Conservation (phyloP, 2,888 invertebrate species). For the Stomorhina lunata region DNA sequence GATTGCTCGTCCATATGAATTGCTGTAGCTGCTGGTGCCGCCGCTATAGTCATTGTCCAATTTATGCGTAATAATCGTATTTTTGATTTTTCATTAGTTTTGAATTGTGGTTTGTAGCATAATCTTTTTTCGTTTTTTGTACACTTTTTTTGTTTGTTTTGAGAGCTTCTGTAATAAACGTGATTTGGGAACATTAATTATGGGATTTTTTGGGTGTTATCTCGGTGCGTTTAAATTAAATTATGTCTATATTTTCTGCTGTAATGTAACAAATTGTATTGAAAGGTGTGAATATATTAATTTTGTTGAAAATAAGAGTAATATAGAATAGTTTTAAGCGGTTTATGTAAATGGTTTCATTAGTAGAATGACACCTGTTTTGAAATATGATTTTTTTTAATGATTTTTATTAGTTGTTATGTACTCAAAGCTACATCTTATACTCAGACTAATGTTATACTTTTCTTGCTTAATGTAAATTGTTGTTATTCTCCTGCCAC, state of each 20-base stretch:
- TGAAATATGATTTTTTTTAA: too few relatives aligned
- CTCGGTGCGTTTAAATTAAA: not conserved
- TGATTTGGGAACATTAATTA: slow-evolving; percentile 26
- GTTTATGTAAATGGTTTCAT: too few relatives aligned
- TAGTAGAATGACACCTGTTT: too few relatives aligned
- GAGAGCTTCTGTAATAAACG: not conserved
- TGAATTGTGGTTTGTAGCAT: not conserved
- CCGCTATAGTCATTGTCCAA: too few relatives aligned
- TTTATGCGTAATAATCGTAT: slow-evolving; percentile 42
- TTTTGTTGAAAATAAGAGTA: not conserved
- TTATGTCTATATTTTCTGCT: not conserved
- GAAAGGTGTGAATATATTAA: slow-evolving; percentile 28
- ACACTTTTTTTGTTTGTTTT: not conserved
- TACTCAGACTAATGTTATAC: too few relatives aligned
- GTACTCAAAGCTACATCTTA: too few relatives aligned
- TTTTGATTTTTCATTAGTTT: slow-evolving; percentile 14
- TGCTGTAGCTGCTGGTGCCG: too few relatives aligned
- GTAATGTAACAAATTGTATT: not conserved
- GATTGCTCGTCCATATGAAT: slow-evolving; percentile 27
- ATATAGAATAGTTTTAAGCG: too few relatives aligned
- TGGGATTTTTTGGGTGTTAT: not conserved
- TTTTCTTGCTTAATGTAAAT: too few relatives aligned
- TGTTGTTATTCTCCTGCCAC: too few relatives aligned
- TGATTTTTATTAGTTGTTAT: too few relatives aligned
- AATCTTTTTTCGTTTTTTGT: too few relatives aligned